Percentiles rank a stretch among this genome's conserved stretches.
These are phyloP conservation scores for Toxonevra muliebris DNA, from an alignment of 2,888 invertebrate species.

Conservation along the genomic window DNA sequence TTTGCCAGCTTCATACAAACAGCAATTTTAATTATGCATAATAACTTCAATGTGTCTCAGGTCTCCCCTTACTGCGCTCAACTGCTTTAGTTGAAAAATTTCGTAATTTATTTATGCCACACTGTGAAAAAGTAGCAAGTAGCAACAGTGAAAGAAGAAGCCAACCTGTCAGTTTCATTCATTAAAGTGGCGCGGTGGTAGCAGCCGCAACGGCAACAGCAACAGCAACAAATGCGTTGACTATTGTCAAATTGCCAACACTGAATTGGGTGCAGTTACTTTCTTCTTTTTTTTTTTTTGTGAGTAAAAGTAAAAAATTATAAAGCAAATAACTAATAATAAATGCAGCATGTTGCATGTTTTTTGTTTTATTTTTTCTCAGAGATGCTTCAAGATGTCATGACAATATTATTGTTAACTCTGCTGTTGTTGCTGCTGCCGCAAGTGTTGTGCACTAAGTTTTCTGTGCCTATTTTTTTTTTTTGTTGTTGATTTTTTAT, in stretches of 20 bases:
- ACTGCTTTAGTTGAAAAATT: too few relatives aligned
- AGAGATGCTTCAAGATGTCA: not conserved
- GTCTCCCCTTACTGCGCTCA: too few relatives aligned
- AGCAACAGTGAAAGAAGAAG: not conserved
- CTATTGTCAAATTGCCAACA: too few relatives aligned
- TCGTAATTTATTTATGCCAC: too few relatives aligned
- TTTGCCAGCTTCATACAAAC: too few relatives aligned
- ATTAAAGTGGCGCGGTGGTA: not conserved
- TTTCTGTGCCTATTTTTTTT: not conserved
- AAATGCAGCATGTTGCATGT: not conserved
- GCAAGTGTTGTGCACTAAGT: not conserved
- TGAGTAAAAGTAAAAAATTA: not conserved
- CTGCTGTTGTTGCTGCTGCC: not conserved
- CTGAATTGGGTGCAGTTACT: too few relatives aligned
- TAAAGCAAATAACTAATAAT: too few relatives aligned
- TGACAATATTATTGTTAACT: too few relatives aligned
- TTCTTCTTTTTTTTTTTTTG: not conserved
- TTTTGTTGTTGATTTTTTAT: too few relatives aligned
- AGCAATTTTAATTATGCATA: too few relatives aligned
- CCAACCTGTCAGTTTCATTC: conserved; percentile 5
- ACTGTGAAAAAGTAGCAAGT: too few relatives aligned
- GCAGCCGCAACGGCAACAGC: not conserved
- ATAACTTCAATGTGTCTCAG: too few relatives aligned
- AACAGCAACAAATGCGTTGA: not conserved
- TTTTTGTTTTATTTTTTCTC: not conserved